These are phyloP conservation scores for Girardia tigrina DNA, from an alignment of 2,888 invertebrate species.

Conservation along the genomic window DNA sequence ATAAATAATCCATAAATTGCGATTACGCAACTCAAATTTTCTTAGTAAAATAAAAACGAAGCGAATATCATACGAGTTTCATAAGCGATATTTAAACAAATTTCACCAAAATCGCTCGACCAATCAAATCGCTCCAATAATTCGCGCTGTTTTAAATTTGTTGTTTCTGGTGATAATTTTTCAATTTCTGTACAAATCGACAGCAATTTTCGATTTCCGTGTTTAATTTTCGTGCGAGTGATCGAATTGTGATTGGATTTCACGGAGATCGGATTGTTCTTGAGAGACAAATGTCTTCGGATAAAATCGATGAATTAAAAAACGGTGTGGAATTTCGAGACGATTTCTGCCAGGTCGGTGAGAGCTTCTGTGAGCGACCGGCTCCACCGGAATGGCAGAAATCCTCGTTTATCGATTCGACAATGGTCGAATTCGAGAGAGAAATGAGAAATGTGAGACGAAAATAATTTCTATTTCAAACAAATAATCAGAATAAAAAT, in stretches of 20 bases:
- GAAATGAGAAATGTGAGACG: neutral
- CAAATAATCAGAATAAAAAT: too few species aligned
- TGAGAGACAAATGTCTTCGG: neutral
- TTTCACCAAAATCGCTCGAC: neutral
- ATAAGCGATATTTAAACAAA: conserved; percentile 16
- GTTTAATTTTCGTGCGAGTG: neutral
- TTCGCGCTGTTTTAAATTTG: neutral
- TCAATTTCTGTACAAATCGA: neutral
- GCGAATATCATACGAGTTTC: too few species aligned
- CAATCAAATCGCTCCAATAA: neutral
- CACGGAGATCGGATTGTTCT: neutral
- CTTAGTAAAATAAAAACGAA: too few species aligned
- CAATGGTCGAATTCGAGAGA: neutral
- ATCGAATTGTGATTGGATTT: neutral
- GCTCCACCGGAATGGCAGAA: neutral
- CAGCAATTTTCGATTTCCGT: neutral
- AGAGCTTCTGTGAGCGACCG: neutral
- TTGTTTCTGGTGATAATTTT: neutral
- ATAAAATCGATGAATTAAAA: neutral
- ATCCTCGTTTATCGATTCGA: neutral
- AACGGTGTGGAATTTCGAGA: neutral
- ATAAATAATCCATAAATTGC: too few species aligned
- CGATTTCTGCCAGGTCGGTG: conserved; percentile 1
- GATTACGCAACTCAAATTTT: too few species aligned
- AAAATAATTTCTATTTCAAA: too few species aligned